These are phyloP conservation scores for Tetranychus urticae DNA, from an alignment of 1,140 invertebrate genomes.

Conservation along the genomic window DNA sequence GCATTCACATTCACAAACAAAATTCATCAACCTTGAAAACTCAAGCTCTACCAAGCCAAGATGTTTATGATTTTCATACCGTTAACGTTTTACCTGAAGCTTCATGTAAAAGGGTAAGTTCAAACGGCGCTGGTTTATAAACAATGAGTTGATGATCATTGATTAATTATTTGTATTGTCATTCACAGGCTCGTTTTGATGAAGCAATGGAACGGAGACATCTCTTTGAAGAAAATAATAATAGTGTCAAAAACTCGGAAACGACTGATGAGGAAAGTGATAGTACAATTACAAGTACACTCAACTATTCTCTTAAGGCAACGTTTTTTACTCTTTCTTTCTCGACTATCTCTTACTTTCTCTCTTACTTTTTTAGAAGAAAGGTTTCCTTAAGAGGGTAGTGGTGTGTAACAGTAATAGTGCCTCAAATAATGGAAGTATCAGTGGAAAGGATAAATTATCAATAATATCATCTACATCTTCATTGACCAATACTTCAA, in stretches of 20 bases:
- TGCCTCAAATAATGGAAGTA: neutral
- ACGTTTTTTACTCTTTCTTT: too few relatives aligned
- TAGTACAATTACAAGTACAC: neutral
- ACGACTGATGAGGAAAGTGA: neutral
- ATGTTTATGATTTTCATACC: neutral
- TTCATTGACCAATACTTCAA: constrained; percentile 1
- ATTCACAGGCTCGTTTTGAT: too few relatives aligned
- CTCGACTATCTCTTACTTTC: too few relatives aligned
- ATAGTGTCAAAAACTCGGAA: neutral
- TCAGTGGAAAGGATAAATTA: neutral
- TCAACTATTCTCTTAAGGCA: too few relatives aligned
- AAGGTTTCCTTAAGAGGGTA: too few relatives aligned
- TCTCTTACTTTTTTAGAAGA: too few relatives aligned
- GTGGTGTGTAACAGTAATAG: neutral
- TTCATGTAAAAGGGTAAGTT: neutral
- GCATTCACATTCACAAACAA: too few relatives aligned
- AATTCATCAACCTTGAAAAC: neutral
- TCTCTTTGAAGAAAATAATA: neutral
- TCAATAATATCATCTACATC: neutral
- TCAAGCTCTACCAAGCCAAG: neutral
- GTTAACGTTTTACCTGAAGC: neutral
- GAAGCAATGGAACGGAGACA: too few relatives aligned
- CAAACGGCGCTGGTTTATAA: too few relatives aligned
- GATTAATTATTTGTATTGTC: too few relatives aligned
- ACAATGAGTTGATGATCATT: too few relatives aligned